Evolutionary conservation across 2,888 invertebrate genomes (phyloP).

Genomic region (Cosmorhoe ocellata): DNA sequence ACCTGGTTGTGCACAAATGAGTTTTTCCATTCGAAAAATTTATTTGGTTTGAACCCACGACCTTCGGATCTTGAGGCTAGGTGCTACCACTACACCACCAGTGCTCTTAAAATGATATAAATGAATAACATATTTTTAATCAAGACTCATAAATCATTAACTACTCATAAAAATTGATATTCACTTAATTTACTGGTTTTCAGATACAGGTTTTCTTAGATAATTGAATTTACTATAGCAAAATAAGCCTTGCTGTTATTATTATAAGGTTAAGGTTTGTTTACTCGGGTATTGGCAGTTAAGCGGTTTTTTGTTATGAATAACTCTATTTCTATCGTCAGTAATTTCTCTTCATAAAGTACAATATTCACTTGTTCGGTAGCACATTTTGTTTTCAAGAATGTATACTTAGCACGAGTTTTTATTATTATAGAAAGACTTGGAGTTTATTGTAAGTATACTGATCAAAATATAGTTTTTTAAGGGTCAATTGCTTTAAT

Average conservation of each 20-base stretch:
- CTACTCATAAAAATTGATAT: neutral
- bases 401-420: constrained; percentile 36
- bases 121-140: no score
- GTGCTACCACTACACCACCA: no score
- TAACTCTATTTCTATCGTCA: constrained; percentile 7
- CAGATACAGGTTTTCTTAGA: no score
- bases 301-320: neutral
- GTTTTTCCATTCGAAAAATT: no score
- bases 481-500: no score
- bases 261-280: neutral
- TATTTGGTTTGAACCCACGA: no score
- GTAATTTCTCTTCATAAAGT: constrained; percentile 35
- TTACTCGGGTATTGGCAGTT: neutral
- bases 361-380: constrained; percentile 27
- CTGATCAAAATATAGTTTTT: no score
- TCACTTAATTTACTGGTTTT: neutral
- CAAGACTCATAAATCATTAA: no score
- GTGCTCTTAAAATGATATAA: no score
- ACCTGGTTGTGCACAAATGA: no score
- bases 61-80: no score
- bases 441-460: no score
- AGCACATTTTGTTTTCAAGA: constrained; percentile 24
- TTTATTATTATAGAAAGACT: neutral
- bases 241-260: neutral
- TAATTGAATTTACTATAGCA: neutral